A percentile compares a stretch with the other conserved stretches of the same genome.
phyloP scores from a whole-genome alignment of 2,888 invertebrate genomes.

The Eumerus sabulonum region DNA sequence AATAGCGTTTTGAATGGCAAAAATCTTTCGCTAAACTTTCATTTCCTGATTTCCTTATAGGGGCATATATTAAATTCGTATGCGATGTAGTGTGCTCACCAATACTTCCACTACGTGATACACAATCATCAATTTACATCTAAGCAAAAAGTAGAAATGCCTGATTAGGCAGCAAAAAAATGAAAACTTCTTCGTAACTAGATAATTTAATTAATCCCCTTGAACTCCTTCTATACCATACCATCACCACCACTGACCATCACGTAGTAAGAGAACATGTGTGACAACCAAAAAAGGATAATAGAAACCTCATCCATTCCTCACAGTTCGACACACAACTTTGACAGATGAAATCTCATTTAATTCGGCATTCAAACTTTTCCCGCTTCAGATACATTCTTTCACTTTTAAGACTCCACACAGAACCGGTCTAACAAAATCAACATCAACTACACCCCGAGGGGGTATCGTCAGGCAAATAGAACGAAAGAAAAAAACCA shows the following conservation, averaged over 20 bases:
- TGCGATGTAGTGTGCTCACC: no score
- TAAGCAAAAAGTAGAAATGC: no score
- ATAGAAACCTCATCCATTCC: constrained; percentile 23
- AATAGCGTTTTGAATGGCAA: no score
- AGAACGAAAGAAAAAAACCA: background rate
- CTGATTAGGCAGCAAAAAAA: no score
- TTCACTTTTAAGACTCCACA: constrained; percentile 16
- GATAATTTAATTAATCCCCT: constrained; percentile 36
- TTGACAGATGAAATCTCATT: constrained; percentile 38
- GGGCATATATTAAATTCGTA: no score
- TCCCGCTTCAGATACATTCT: constrained; percentile 4
- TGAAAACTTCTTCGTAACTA: constrained; percentile 16
- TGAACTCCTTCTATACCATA: constrained; percentile 13
- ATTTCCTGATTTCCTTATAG: no score
- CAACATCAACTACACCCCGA: constrained; percentile 41
- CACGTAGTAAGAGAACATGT: background rate
- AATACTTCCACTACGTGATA: no score
- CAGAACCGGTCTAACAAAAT: constrained; percentile 36
- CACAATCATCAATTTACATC: no score
- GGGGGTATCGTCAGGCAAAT: constrained; percentile 17
- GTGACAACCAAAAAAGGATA: constrained; percentile 29
- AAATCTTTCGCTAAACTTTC: no score
- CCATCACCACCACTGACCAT: constrained; percentile 4
- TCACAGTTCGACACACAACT: constrained; percentile 11
- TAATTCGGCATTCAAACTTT: constrained; percentile 31